Conservation (phyloP, 2,113 vertebrate genomes). For the Nycticebus coucang region DNA sequence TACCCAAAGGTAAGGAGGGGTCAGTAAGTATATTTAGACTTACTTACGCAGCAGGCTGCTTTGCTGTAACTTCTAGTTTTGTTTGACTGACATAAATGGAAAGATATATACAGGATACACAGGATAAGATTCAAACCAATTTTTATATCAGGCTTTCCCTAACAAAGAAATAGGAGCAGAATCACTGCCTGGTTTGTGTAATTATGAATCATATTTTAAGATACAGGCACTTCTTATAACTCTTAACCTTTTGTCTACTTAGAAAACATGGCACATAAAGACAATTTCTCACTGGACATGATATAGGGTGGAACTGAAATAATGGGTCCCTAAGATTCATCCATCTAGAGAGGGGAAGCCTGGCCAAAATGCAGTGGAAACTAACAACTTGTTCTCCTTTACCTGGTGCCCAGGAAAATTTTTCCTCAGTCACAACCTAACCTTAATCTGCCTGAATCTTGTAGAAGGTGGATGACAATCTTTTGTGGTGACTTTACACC, state of each 20-base stretch:
- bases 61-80: background rate
- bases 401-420: background rate
- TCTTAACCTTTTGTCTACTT: background rate
- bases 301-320: background rate
- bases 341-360: fast-evolving
- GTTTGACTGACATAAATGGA: background rate
- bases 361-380: background rate
- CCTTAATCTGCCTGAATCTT: background rate
- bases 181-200: background rate
- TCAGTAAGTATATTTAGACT: background rate
- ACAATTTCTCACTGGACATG: constrained; percentile 19
- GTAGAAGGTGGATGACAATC: background rate
- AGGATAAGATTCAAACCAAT: background rate
- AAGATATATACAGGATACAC: background rate
- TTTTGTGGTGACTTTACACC: background rate
- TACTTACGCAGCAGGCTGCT: background rate
- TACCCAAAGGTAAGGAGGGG: background rate
- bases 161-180: background rate
- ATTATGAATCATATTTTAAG: background rate
- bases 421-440: background rate
- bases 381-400: background rate
- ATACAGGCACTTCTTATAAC: background rate
- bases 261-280: background rate
- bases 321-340: background rate
- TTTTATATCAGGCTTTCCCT: background rate